Conservation (phyloP, 2,888 invertebrate genomes). For the Leptogaster cylindrica region DNA sequence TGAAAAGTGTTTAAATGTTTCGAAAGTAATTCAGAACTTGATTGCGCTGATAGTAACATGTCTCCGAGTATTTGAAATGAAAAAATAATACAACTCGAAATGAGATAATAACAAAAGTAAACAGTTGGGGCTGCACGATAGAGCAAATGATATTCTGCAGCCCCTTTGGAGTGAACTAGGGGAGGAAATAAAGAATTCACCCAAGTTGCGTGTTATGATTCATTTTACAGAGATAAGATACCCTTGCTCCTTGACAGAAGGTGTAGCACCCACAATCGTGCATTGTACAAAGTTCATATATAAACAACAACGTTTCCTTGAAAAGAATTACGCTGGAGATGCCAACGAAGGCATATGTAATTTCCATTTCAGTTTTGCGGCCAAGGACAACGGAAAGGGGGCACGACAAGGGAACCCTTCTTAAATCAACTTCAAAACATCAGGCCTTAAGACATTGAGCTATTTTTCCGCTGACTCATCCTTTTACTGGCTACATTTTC, state of each 20-base stretch:
- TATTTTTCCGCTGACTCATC: constrained; percentile 22
- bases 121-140: constrained; percentile 30
- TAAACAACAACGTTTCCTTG: constrained; percentile 13
- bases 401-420: not conserved
- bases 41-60: not conserved
- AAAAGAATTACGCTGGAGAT: too few relatives aligned
- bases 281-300: not conserved
- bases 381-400: not conserved
- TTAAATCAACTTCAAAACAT: constrained; percentile 31
- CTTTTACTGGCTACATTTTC: not conserved
- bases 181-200: constrained; percentile 17
- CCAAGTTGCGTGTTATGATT: constrained; percentile 26
- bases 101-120: constrained; percentile 37
- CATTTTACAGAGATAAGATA: constrained; percentile 24
- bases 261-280: not conserved
- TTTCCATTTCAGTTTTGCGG: constrained; percentile 30
- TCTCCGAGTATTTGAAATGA: constrained; percentile 18
- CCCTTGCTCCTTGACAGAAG: not conserved
- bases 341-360: constrained; percentile 26
- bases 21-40: not conserved
- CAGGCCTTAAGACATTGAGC: constrained; percentile 9
- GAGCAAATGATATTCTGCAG: constrained; percentile 23
- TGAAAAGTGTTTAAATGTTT: too few relatives aligned
- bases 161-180: constrained; percentile 22
- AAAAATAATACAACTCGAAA: constrained; percentile 35